Evolutionary conservation across 2,113 vertebrate genomes (phyloP), one percentile per base, ranked within the genome.

Genomic region (Antennarius striatus): DNA sequence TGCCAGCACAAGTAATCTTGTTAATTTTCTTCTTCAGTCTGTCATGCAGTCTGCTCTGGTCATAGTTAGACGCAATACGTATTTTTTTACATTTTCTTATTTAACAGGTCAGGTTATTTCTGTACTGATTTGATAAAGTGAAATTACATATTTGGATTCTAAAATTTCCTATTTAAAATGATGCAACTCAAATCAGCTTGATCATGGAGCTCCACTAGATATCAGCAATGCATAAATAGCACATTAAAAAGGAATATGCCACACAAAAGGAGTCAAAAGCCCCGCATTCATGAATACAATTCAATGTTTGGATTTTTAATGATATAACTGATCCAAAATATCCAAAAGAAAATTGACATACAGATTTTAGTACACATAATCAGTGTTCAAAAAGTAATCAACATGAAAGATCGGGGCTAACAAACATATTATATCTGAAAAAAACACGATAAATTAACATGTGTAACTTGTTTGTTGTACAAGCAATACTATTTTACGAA

Each of bases 21-120:
- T 80, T 77, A 51, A 59, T 72, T 79, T 85, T 73, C 39, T 68
- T 61, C 59, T 66, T 72, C 67, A 61, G 53, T 68, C 77, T 76
- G 59, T 0, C 64, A 46, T 42, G 15, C 64, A 81, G 53, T 71
- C 68, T 73, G 63, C 28, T 54, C 22, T 2, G 22, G 22, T 22
- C 22, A 22, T 22, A 22, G 22, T 22, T 2, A 22, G 22, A 22
- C 1, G 22, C 22, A 22, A 22, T 22, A 22, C 22, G 22, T 56
- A 57, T 47, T 6, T 56, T 55, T 47, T 16, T 55, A 47, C 7
- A 6, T 68, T 58, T 53, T 52, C 6, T 45, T 58, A 50, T 16
- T 30, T 68, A 39, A 56, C 51, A 52, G 30, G 11, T 66, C 42
- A 22, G 46, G 29, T 43, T 52, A 59, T 70, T 61, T 59, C 56